Conservation (phyloP, 2,888 invertebrate genomes). For the Chymomyza caudatula region DNA sequence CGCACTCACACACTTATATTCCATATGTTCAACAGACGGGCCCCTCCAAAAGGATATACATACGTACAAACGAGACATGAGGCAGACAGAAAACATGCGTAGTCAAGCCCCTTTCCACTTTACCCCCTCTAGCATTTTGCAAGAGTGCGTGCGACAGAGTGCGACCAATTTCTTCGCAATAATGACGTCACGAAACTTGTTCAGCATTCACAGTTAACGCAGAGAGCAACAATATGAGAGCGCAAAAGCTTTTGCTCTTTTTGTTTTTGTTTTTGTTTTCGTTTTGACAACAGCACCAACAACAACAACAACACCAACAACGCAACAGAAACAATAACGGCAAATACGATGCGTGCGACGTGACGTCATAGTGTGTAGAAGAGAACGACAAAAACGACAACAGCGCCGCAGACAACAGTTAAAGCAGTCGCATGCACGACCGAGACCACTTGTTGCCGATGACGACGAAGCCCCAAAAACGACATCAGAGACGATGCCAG, state of each 20-base stretch:
- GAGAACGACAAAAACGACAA: background rate
- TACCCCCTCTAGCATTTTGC: background rate
- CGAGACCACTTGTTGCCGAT: constrained; percentile 61
- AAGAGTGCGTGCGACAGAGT: background rate
- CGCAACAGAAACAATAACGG: background rate
- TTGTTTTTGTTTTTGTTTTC: background rate
- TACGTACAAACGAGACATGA: background rate
- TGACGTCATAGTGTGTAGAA: background rate
- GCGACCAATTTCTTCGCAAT: background rate
- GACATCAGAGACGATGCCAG: constrained; percentile 32
- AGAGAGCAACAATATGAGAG: constrained; percentile 22
- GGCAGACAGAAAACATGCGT: background rate
- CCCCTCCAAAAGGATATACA: background rate
- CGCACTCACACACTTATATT: background rate
- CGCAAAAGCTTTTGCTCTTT: background rate
- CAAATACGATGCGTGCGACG: background rate
- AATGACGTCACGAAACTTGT: background rate
- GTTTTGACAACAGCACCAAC: too few relatives aligned
- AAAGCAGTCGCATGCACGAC: background rate
- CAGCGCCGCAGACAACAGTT: background rate
- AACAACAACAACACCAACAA: background rate
- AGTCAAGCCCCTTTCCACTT: background rate
- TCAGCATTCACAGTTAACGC: background rate
- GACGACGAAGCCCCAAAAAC: constrained; percentile 17
- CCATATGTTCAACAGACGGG: background rate